Conservation (phyloP, 2,888 invertebrate species). For the Hydropsyche betteni region DNA sequence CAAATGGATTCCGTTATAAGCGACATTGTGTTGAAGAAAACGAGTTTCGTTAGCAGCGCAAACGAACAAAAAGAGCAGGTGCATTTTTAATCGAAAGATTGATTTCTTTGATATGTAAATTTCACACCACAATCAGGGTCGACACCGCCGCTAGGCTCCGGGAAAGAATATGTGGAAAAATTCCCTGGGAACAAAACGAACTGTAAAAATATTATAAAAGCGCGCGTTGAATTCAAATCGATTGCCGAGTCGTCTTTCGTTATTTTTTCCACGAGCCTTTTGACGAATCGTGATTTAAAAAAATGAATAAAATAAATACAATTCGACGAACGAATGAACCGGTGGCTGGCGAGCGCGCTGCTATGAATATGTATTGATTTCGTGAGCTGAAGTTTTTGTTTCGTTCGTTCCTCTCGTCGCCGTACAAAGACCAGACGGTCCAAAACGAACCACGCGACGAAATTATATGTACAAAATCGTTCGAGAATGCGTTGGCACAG, state of each 20-base stretch:
- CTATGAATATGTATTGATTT: slow-evolving; percentile 31
- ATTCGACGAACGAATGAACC: slow-evolving; percentile 13
- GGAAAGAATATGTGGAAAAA: slow-evolving; percentile 7
- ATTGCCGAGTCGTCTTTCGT: not conserved
- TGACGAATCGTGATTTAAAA: slow-evolving; percentile 12
- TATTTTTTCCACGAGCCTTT: slow-evolving; percentile 8
- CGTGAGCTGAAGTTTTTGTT: slow-evolving; percentile 23
- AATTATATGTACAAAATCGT: slow-evolving; percentile 5
- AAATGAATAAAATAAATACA: slow-evolving; percentile 18
- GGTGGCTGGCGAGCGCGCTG: not conserved
- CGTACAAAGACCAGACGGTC: slow-evolving; percentile 29
- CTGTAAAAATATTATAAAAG: slow-evolving; percentile 4
- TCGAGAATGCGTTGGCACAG: slow-evolving; percentile 14
- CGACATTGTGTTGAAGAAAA: slow-evolving; percentile 5
- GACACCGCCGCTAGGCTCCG: not conserved
- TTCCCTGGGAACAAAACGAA: slow-evolving; percentile 17
- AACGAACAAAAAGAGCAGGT: slow-evolving; percentile 27
- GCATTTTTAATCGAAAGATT: slow-evolving; percentile 33
- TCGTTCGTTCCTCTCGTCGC: slow-evolving; percentile 12
- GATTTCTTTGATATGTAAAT: slow-evolving; percentile 30
- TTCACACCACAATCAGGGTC: slow-evolving; percentile 17
- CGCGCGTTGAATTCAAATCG: slow-evolving; percentile 2
- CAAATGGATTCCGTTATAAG: slow-evolving; percentile 24
- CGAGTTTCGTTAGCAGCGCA: slow-evolving; percentile 10
- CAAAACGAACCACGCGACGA: slow-evolving; percentile 15